These are phyloP conservation scores for Achatina immaculata DNA, from an alignment of 1,140 invertebrate species.

Conservation along the genomic window DNA sequence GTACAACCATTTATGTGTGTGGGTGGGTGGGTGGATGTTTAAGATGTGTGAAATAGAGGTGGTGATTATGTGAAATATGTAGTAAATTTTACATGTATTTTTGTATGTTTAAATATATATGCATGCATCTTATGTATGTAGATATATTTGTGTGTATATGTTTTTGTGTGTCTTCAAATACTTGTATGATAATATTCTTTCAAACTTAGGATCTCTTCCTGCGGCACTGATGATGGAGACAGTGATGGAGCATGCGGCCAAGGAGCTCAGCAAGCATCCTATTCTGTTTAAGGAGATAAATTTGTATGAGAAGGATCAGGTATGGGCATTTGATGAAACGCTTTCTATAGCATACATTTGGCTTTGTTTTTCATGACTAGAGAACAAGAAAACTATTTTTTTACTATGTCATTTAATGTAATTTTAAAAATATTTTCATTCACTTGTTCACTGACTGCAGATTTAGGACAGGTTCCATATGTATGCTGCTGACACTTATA, in stretches of 20 bases:
- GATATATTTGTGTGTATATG: not conserved
- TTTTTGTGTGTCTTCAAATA: not conserved
- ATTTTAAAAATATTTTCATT: too few species aligned
- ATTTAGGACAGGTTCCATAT: too few species aligned
- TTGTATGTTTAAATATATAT: not conserved
- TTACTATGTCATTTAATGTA: not conserved
- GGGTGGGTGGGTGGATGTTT: too few species aligned
- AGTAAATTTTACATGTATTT: not conserved
- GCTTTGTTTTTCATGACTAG: not conserved
- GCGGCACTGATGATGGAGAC: slow-evolving; percentile 46
- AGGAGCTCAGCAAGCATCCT: slow-evolving; percentile 31
- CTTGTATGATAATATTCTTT: not conserved
- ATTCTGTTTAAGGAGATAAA: slow-evolving; percentile 50
- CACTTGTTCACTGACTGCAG: too few species aligned
- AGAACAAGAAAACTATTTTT: not conserved
- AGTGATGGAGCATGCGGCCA: slow-evolving; percentile 48
- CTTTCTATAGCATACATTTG: not conserved
- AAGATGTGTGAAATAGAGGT: too few species aligned
- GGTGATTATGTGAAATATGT: too few species aligned
- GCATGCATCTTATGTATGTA: not conserved
- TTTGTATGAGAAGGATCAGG: slow-evolving; percentile 49
- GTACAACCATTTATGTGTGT: too few species aligned
- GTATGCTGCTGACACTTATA: too few species aligned
- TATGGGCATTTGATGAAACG: too few species aligned
- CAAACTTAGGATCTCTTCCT: slow-evolving; percentile 41